phyloP scores from a whole-genome alignment of 2,113 vertebrate genomes.

The Brienomyrus brachyistius region DNA sequence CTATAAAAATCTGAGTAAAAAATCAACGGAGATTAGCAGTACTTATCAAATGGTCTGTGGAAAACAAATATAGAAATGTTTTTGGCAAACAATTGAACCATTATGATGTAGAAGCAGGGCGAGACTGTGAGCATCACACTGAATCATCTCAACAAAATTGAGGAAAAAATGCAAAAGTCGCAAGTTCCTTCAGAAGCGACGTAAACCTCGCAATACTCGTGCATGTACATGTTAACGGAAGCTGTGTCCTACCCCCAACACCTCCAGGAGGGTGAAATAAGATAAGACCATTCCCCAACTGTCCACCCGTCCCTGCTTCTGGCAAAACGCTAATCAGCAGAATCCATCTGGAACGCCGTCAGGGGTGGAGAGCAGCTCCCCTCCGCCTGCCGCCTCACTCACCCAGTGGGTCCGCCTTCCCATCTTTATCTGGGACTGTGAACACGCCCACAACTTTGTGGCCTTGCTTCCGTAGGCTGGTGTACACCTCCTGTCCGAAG shows the following conservation, averaged over 20 bases:
- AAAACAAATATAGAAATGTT: too few relatives aligned
- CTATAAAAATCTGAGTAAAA: neutral
- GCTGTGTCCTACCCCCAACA: neutral
- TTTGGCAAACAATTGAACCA: too few relatives aligned
- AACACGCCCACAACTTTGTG: constrained; percentile 93
- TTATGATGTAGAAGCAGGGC: too few relatives aligned
- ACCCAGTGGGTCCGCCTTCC: constrained; percentile 93
- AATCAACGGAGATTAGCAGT: neutral
- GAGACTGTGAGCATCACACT: neutral
- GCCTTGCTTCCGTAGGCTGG: constrained; percentile 77
- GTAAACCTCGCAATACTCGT: neutral
- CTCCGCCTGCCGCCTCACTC: constrained; percentile 48
- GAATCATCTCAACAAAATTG: neutral
- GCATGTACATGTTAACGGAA: neutral
- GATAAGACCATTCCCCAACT: neutral
- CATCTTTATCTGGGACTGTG: constrained; percentile 91
- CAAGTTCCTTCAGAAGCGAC: neutral
- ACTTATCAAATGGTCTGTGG: neutral
- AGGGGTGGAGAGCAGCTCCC: neutral
- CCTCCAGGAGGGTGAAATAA: neutral
- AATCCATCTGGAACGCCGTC: neutral
- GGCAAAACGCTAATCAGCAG: neutral
- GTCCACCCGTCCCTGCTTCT: neutral
- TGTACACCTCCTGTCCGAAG: constrained; percentile 96
- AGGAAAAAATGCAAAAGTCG: neutral